A percentile compares a stretch with the other conserved stretches of the same genome.
Evolutionary conservation across 2,113 vertebrate species (phyloP).

Genomic region (Vanacampus margaritifer): DNA sequence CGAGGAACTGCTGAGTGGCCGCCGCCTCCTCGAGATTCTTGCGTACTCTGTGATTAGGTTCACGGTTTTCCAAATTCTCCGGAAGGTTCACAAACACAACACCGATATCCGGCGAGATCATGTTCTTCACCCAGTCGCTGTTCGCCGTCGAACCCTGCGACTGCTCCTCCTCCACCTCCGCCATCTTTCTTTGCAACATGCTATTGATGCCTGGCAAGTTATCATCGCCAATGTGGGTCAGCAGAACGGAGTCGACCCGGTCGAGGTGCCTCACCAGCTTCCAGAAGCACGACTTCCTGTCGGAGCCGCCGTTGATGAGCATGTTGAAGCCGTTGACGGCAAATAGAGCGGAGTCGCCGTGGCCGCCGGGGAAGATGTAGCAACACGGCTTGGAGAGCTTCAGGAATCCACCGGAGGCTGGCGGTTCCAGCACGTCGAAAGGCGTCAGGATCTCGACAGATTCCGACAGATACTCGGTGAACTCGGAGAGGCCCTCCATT

Average conservation of each 20-base stretch:
- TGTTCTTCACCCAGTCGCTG: slow-evolving; percentile 96
- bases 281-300: slow-evolving; percentile 96
- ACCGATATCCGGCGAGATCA: slow-evolving; percentile 94
- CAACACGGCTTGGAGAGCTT: slow-evolving; percentile 97
- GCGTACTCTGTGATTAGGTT: slow-evolving; percentile 80
- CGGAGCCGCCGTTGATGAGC: slow-evolving; percentile 94
- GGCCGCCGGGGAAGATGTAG: slow-evolving; percentile 93
- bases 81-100: slow-evolving; percentile 93
- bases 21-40: slow-evolving; percentile 86
- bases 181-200: slow-evolving; percentile 90
- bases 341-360: slow-evolving; percentile 90
- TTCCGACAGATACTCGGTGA: slow-evolving; percentile 94
- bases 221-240: slow-evolving; percentile 91
- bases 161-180: slow-evolving; percentile 91
- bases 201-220: slow-evolving; percentile 95
- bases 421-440: slow-evolving; percentile 93
- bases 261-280: slow-evolving; percentile 94
- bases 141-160: slow-evolving; percentile 92
- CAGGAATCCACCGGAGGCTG: slow-evolving; percentile 91
- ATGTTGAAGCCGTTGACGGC: slow-evolving; percentile 98
- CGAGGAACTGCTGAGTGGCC: slow-evolving; percentile 85
- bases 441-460: slow-evolving; percentile 96
- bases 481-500: slow-evolving; percentile 98
- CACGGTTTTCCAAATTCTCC: slow-evolving; percentile 82
- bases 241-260: slow-evolving; percentile 91